A percentile compares a stretch with the other conserved stretches of the same genome.
Evolutionary conservation across 2,113 vertebrate species (phyloP).

Genomic region (Arvicanthis niloticus): DNA sequence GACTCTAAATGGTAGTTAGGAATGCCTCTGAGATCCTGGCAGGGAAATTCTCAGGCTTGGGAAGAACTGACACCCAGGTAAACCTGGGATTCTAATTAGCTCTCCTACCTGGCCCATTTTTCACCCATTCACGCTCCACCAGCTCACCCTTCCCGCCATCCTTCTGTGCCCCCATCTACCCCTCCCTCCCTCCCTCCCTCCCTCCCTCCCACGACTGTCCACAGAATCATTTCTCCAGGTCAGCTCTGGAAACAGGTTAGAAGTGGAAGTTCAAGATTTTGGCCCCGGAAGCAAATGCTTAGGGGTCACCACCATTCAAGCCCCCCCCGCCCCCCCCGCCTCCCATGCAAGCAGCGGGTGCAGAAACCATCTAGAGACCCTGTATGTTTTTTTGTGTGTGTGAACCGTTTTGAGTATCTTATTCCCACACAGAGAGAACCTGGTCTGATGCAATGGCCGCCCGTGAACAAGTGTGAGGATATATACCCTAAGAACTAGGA

Average conservation of each 20-base stretch:
- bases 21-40: background rate
- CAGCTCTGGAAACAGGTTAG: background rate
- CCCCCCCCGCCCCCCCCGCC: too few relatives aligned
- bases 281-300: background rate
- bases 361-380: rapidly evolving
- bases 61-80: background rate
- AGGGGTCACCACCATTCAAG: constrained; percentile 2
- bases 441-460: background rate
- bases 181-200: background rate
- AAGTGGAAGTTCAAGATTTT: background rate
- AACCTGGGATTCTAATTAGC: background rate
- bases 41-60: background rate
- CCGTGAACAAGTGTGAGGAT: constrained; percentile 4
- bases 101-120: background rate
- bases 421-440: background rate
- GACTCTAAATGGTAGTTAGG: background rate
- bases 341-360: background rate
- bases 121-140: background rate
- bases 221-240: background rate
- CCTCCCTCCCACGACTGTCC: background rate
- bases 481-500: background rate
- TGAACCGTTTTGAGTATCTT: background rate
- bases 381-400: background rate
- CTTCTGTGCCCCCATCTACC: background rate
- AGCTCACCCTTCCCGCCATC: background rate